Percentiles rank a stretch among this genome's conserved stretches.
Evolutionary conservation across 2,888 invertebrate species (phyloP).

Genomic region (Thalpophila matura): DNA sequence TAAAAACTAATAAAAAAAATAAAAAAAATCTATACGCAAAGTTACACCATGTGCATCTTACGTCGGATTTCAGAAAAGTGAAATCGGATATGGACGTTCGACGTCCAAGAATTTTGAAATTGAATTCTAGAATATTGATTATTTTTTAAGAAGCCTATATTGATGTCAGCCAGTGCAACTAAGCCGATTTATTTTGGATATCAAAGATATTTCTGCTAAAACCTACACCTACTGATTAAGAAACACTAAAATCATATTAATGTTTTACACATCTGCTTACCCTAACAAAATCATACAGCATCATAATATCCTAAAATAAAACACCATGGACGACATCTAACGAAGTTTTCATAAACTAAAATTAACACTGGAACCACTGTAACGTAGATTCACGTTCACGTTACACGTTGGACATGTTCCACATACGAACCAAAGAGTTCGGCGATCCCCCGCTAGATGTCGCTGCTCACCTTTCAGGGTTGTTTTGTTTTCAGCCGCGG

Average conservation of each 20-base stretch:
- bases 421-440: constrained; percentile 58
- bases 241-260: background rate
- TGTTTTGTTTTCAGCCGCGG: constrained; percentile 89
- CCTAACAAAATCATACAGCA: background rate
- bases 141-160: constrained; percentile 31
- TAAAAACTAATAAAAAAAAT: constrained; percentile 83
- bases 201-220: background rate
- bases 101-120: constrained; percentile 65
- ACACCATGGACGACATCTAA: constrained; percentile 29
- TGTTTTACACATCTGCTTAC: background rate
- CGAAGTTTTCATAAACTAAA: constrained; percentile 1
- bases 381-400: constrained; percentile 2
- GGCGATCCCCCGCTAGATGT: constrained; percentile 67
- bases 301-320: background rate
- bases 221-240: background rate
- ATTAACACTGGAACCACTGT: background rate
- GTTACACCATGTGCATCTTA: constrained; percentile 82
- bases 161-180: constrained; percentile 42
- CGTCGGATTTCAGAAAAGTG: constrained; percentile 81
- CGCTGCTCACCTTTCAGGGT: constrained; percentile 67
- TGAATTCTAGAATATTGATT: constrained; percentile 70
- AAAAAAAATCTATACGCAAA: constrained; percentile 70
- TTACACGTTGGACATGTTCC: background rate
- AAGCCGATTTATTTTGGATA: background rate
- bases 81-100: constrained; percentile 38